Conservation (phyloP, 2,888 invertebrate species). For the Cephus rjabovi region DNA sequence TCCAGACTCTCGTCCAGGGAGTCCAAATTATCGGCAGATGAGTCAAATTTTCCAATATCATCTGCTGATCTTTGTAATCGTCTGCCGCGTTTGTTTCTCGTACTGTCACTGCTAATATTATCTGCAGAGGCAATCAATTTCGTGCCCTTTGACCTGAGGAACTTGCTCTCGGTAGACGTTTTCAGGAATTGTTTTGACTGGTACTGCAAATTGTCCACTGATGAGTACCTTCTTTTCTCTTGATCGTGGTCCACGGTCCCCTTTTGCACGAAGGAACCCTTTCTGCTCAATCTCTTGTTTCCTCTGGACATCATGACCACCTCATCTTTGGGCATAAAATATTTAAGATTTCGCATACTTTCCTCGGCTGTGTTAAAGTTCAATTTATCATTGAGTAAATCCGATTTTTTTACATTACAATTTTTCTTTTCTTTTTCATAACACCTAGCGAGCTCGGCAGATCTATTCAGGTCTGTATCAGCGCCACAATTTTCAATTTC, state of each 20-base stretch:
- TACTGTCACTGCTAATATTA: conserved; percentile 45
- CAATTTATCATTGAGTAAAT: conserved; percentile 1
- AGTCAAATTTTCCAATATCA: conserved; percentile 50
- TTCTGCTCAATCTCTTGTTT: conserved; percentile 46
- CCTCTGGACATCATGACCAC: conserved; percentile 40
- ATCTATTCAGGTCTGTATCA: not conserved
- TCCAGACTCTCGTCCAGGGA: conserved; percentile 43
- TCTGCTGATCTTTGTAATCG: conserved; percentile 56
- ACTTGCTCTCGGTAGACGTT: conserved; percentile 35
- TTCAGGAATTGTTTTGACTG: conserved; percentile 39
- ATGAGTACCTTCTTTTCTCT: conserved; percentile 57
- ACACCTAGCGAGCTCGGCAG: not conserved
- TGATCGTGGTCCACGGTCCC: conserved; percentile 34
- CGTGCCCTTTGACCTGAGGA: conserved; percentile 35
- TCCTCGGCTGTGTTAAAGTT: conserved; percentile 9
- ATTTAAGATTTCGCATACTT: conserved; percentile 22
- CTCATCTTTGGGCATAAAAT: conserved; percentile 49
- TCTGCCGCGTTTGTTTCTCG: conserved; percentile 43
- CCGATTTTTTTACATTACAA: not conserved
- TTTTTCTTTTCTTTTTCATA: not conserved
- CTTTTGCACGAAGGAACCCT: conserved; percentile 52
- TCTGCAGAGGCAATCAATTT: conserved; percentile 58
- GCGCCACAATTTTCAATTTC: conserved; percentile 18
- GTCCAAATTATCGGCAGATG: conserved; percentile 53
- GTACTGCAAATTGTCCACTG: conserved; percentile 59